Conservation (phyloP, 2,888 invertebrate species). For the Dione juno region DNA sequence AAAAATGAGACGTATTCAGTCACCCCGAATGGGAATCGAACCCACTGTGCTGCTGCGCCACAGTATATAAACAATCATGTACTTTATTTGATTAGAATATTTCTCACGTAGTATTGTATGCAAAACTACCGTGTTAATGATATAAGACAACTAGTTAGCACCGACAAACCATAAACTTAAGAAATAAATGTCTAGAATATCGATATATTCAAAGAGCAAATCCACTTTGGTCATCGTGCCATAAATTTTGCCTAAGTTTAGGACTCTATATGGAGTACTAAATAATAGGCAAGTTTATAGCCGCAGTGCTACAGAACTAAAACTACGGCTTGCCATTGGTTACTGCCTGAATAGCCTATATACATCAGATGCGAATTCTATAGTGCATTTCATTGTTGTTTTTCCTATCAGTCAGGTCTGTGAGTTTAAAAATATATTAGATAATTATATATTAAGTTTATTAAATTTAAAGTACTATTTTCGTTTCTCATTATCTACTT, state of each 20-base stretch:
- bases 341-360: conserved; percentile 5
- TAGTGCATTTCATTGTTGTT: not conserved
- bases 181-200: not conserved
- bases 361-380: conserved; percentile 5
- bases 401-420: no score
- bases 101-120: no score
- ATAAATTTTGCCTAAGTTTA: conserved; percentile 26
- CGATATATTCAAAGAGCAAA: conserved; percentile 25
- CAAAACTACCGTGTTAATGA: no score
- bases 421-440: no score
- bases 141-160: not conserved
- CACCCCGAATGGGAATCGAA: no score
- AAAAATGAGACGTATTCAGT: no score
- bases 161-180: not conserved
- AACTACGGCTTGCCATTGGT: conserved; percentile 15
- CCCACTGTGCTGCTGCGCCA: no score
- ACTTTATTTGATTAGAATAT: no score
- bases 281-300: conserved; percentile 26
- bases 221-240: conserved; percentile 21
- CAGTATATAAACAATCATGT: no score
- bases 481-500: no score
- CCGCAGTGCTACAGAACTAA: conserved; percentile 19
- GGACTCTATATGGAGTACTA: conserved; percentile 13
- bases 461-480: no score
- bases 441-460: no score